Percentiles rank a stretch among this genome's conserved stretches.
Evolutionary conservation across 92 coral and sea anemone species (phyloP).

Genomic region (Montipora capitata): DNA sequence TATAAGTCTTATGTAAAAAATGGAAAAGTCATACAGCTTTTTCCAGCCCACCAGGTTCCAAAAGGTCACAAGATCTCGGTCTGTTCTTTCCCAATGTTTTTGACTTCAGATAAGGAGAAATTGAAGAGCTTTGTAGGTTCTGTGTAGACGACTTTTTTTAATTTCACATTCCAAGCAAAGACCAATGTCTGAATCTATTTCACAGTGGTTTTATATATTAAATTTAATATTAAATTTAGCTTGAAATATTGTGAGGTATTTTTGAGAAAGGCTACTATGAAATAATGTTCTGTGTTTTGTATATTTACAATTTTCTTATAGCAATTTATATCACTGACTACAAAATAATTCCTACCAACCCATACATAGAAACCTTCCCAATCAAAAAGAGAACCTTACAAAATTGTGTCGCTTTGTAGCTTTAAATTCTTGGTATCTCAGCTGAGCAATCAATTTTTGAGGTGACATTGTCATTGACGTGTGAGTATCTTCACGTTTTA

Average conservation of each 20-base stretch:
- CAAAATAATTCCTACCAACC: background rate
- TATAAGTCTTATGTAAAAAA: too few relatives aligned
- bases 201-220: too few relatives aligned
- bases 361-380: background rate
- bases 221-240: conserved; percentile 8
- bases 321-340: background rate
- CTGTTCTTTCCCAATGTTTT: too few relatives aligned
- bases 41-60: too few relatives aligned
- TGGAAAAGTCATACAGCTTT: too few relatives aligned
- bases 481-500: too few relatives aligned
- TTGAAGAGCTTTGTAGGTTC: too few relatives aligned
- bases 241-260: background rate
- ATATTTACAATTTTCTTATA: conserved; percentile 31
- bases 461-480: background rate
- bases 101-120: too few relatives aligned
- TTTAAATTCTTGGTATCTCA: background rate
- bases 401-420: background rate
- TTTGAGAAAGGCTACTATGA: background rate
- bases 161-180: background rate
- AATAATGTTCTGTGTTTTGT: background rate
- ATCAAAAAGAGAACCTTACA: background rate
- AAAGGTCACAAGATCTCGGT: too few relatives aligned
- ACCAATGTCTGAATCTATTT: background rate
- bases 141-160: background rate
- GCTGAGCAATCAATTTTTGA: conserved; percentile 33